Base-by-base conservation (phyloP, 2,113 vertebrate genomes). In the Gnathonemus echidnorhynchus region DNA sequence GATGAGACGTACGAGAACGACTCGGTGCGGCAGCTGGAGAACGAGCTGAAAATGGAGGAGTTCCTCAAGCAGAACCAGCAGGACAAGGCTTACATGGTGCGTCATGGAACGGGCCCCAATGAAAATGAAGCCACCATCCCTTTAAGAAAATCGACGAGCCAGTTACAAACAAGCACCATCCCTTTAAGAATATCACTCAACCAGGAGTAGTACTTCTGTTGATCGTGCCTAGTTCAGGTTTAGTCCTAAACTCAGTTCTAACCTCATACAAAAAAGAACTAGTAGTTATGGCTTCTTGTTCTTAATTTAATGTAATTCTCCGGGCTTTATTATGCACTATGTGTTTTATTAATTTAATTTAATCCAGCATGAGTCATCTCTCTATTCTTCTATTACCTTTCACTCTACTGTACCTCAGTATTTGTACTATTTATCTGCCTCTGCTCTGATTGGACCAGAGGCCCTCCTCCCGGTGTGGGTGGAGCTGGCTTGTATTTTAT, bases 51-150 rank as follows among this genome's bases (percentile, higher is more conserved):
- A 88, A 96, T 98, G 95, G 98, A 98, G 77, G 97, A 98, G 66
- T 96, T 97, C 86, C 95, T 98, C 93, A 98, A 97, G 93, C 97
- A 97, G 94, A 97, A 97, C 92, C 96, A 97, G 90, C 96, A 97
- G 90, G 98, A 99, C 86, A 97, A 98, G 92, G 94, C 96, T 0
- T 97, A 97, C 92, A 97, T 98, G 98, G 98, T 99, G 95, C 92
- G 89, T 19, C 27, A 11, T 0, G 13, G 15, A 17, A 21, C 27
- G 5, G n/a, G 21, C 50, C 15, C 17, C 7, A 39, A 39, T 3
- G 31, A 11, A 50, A 39, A 39, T 3, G 31, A 13, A 52, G 21
- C 7, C 50, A 17, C 10, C 6, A 2, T 15, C 50, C 48, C n/a
- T 52, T 39, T 48, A 21, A 53, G n/a, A 87, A 35, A 52, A 87